Percentiles rank a stretch among this genome's conserved stretches.
phyloP scores from a whole-genome alignment of 2,888 invertebrate species.

The Eupeodes luniger region DNA sequence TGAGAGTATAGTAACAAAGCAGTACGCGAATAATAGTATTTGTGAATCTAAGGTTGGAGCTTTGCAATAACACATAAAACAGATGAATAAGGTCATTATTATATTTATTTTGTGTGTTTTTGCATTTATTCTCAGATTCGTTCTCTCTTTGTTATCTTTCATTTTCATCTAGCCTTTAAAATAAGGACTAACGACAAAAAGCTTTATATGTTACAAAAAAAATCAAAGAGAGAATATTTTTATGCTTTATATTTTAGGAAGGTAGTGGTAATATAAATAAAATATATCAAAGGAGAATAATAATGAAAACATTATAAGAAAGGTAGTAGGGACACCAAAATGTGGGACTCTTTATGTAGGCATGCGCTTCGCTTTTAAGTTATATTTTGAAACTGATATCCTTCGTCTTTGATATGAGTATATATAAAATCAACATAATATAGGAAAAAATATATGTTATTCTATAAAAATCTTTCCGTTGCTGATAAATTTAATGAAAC shows the following conservation, averaged over 20 bases:
- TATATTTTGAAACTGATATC: constrained; percentile 55
- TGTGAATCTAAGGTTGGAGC: constrained; percentile 65
- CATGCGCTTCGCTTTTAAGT: constrained; percentile 43
- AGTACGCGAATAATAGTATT: constrained; percentile 43
- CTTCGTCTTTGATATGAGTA: constrained; percentile 34
- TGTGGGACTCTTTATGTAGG: constrained; percentile 36
- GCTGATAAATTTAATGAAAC: neutral
- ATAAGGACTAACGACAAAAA: constrained; percentile 42
- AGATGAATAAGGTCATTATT: constrained; percentile 73
- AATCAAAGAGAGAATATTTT: constrained; percentile 13
- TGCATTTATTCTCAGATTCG: constrained; percentile 54
- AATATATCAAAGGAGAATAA: constrained; percentile 36
- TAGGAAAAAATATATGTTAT: constrained; percentile 24
- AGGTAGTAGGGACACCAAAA: constrained; percentile 31
- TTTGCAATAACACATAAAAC: constrained; percentile 70
- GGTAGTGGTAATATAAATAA: constrained; percentile 44
- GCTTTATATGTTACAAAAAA: constrained; percentile 23
- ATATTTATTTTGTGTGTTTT: constrained; percentile 68
- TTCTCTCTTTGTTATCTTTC: constrained; percentile 58
- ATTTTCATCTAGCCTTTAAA: constrained; percentile 65
- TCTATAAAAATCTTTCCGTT: neutral
- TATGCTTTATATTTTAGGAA: constrained; percentile 24
- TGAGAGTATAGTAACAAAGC: constrained; percentile 51
- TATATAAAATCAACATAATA: constrained; percentile 9
- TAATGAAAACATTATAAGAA: constrained; percentile 43